A percentile compares a stretch with the other conserved stretches of the same genome.
Evolutionary conservation across 2,113 vertebrate species (phyloP).

Genomic region (Hippocampus comes): DNA sequence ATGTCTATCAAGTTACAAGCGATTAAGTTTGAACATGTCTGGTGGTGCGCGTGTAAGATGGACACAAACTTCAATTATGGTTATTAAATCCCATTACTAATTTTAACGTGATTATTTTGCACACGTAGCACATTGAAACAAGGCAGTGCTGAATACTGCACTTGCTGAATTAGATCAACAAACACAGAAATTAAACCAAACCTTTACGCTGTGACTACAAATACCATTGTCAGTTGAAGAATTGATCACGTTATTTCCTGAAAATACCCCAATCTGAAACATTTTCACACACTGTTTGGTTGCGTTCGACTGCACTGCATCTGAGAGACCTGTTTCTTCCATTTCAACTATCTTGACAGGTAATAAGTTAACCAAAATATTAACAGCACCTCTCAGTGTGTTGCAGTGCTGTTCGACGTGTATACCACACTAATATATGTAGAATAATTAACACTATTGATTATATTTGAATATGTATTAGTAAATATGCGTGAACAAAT

Average conservation of each 20-base stretch:
- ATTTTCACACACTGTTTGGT: background rate
- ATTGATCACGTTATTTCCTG: background rate
- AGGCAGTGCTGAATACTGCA: background rate
- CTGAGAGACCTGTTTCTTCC: background rate
- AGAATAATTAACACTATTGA: background rate
- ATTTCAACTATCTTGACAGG: background rate
- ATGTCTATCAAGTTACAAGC: background rate
- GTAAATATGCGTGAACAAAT: too few relatives aligned
- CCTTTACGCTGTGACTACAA: background rate
- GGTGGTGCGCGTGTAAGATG: background rate
- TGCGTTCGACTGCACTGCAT: background rate
- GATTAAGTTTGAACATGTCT: too few relatives aligned
- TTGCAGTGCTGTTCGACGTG: background rate
- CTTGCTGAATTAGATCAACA: background rate
- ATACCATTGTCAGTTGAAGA: background rate
- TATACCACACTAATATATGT: background rate
- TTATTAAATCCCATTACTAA: background rate
- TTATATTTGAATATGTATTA: too few relatives aligned
- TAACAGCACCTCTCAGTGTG: background rate
- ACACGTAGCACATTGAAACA: background rate
- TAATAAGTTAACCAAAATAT: background rate
- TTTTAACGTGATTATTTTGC: background rate
- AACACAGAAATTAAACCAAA: background rate
- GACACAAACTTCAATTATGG: background rate
- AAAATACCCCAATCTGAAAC: background rate